Conservation (phyloP, 2,888 invertebrate species). For the Gymnoscelis rufifasciata region DNA sequence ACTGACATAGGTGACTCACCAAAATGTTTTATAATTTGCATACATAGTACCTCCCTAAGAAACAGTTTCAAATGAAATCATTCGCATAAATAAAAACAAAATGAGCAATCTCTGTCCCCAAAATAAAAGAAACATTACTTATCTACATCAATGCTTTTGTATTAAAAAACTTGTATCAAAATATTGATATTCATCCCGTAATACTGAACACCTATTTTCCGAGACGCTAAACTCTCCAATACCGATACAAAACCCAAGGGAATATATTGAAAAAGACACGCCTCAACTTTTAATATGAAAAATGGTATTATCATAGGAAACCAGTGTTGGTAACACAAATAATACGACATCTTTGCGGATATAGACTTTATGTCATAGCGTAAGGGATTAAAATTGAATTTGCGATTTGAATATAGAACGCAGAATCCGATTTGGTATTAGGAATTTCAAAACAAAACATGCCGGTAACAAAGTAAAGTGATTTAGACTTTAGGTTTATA, state of each 20-base stretch:
- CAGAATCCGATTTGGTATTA: slow-evolving; percentile 16
- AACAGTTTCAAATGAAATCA: neutral
- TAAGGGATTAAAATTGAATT: neutral
- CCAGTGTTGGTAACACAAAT: slow-evolving; percentile 1
- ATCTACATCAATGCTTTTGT: slow-evolving; percentile 3
- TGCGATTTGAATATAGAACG: slow-evolving; percentile 3
- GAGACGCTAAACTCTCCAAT: slow-evolving; percentile 27
- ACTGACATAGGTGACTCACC: too few species aligned
- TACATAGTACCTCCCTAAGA: too few species aligned
- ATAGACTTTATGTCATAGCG: slow-evolving; percentile 2
- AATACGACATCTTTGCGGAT: neutral
- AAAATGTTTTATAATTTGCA: too few species aligned
- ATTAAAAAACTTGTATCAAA: slow-evolving; percentile 24
- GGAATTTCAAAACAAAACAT: slow-evolving; percentile 6
- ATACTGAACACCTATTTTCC: slow-evolving; percentile 31
- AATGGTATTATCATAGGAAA: slow-evolving; percentile 69
- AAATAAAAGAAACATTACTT: neutral
- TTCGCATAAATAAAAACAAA: neutral
- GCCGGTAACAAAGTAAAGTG: neutral
- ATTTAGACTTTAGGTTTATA: slow-evolving; percentile 1
- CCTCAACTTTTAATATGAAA: slow-evolving; percentile 75
- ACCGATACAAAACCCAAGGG: slow-evolving; percentile 32
- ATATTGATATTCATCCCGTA: slow-evolving; percentile 27
- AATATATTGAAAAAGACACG: slow-evolving; percentile 41
- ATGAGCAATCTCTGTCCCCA: too few species aligned